Evolutionary conservation across 2,797 vertebrate genomes (phyloP).

Genomic region (Gallinago stenura): DNA sequence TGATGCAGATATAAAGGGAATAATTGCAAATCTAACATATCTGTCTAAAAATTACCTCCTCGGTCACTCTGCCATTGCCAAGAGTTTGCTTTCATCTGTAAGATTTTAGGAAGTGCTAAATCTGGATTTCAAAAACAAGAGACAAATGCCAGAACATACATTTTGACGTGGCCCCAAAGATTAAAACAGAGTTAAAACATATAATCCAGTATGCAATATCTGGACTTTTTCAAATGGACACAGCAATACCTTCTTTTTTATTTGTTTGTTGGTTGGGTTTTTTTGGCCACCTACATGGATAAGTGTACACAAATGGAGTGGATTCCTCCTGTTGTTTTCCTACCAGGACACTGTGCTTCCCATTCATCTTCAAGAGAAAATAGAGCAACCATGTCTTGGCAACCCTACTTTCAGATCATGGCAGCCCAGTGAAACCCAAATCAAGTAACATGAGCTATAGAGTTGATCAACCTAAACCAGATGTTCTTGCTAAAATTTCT

Average conservation of each 20-base stretch:
- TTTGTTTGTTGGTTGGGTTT: no score
- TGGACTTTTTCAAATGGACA: background rate
- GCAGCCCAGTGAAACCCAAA: background rate
- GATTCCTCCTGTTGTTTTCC: background rate
- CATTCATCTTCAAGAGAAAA: background rate
- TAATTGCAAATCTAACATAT: background rate
- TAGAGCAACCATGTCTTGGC: background rate
- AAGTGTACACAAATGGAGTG: background rate
- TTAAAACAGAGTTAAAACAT: background rate
- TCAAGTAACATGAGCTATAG: background rate
- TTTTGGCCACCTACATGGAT: background rate
- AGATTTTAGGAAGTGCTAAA: background rate
- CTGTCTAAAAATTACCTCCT: background rate
- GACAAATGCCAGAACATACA: background rate
- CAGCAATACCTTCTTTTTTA: background rate
- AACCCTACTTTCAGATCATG: background rate
- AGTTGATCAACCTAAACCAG: background rate
- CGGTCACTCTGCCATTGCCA: background rate
- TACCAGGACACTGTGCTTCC: background rate
- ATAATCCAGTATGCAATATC: background rate
- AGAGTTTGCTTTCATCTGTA: background rate
- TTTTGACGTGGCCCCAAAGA: background rate
- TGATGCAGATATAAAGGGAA: background rate
- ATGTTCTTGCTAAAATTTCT: background rate
- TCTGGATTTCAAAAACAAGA: background rate